A percentile compares a stretch with the other conserved stretches of the same genome.
These are phyloP conservation scores for Masticophis lateralis DNA, from an alignment of 2,797 vertebrate species.

Conservation along the genomic window DNA sequence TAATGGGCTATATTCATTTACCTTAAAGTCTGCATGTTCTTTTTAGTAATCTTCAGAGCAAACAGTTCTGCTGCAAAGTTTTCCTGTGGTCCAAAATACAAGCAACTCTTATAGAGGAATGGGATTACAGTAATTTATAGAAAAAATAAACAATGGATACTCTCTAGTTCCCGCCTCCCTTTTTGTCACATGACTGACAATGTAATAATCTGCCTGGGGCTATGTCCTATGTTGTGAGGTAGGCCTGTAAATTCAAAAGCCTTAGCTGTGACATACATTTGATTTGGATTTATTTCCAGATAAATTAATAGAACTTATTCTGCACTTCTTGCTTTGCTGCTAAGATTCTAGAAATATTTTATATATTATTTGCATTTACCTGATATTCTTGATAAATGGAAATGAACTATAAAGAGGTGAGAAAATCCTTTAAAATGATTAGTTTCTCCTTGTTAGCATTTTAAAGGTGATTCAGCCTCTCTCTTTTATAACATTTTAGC, in stretches of 20 bases:
- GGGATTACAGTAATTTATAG: conserved; percentile 29
- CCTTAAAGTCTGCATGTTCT: background rate
- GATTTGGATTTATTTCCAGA: background rate
- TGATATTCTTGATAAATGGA: background rate
- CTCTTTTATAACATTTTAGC: background rate
- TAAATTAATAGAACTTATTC: background rate
- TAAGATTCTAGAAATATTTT: background rate
- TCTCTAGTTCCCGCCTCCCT: conserved; percentile 22
- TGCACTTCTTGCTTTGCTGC: background rate
- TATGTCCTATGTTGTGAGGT: conserved; percentile 28
- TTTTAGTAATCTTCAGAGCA: background rate
- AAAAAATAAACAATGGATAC: conserved; percentile 41
- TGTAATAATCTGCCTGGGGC: conserved; percentile 33
- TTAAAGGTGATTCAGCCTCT: background rate
- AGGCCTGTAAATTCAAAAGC: background rate
- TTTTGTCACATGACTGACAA: conserved; percentile 52
- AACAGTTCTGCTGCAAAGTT: conserved; percentile 16
- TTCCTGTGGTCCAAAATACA: background rate
- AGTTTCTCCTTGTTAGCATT: background rate
- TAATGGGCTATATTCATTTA: background rate
- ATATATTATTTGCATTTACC: background rate
- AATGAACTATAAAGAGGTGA: background rate
- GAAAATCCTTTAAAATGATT: background rate
- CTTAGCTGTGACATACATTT: background rate
- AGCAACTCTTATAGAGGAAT: background rate